phyloP scores from a whole-genome alignment of 2,113 vertebrate genomes.

The Felis chaus region DNA sequence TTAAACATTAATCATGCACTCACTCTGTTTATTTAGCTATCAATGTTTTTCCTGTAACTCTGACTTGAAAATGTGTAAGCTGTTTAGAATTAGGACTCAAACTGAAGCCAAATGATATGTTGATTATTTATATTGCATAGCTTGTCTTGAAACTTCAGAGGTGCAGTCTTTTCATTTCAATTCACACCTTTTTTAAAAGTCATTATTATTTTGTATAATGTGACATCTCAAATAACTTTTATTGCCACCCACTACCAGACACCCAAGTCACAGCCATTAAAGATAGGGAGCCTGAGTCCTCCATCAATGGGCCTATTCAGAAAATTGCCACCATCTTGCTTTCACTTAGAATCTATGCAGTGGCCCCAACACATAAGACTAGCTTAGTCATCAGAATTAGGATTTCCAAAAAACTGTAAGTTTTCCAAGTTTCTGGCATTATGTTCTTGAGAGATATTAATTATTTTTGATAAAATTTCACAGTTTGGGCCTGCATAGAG shows the following conservation, averaged over 20 bases:
- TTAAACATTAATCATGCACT: constrained; percentile 84
- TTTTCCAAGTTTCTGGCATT: not conserved
- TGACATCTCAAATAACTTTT: constrained; percentile 63
- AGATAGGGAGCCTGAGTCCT: not conserved
- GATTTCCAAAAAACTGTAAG: not conserved
- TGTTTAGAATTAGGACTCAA: constrained; percentile 77
- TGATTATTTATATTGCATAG: constrained; percentile 78
- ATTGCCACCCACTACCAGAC: not conserved
- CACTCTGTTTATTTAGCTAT: constrained; percentile 84
- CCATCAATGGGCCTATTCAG: constrained; percentile 54
- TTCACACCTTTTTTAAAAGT: constrained; percentile 68
- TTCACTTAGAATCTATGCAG: not conserved
- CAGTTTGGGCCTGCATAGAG: not conserved
- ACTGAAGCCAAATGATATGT: constrained; percentile 75
- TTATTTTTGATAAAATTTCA: constrained; percentile 34
- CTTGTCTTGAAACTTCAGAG: constrained; percentile 71
- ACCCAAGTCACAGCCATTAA: constrained; percentile 30
- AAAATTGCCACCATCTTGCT: not conserved
- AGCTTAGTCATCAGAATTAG: not conserved
- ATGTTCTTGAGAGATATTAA: not conserved
- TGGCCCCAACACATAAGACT: not conserved
- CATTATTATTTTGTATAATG: constrained; percentile 63
- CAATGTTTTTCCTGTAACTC: constrained; percentile 79
- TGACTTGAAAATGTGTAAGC: constrained; percentile 78
- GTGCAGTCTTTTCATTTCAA: constrained; percentile 65